These are phyloP conservation scores for Crocallis elinguaria DNA, from an alignment of 2,888 invertebrate genomes.

Conservation along the genomic window DNA sequence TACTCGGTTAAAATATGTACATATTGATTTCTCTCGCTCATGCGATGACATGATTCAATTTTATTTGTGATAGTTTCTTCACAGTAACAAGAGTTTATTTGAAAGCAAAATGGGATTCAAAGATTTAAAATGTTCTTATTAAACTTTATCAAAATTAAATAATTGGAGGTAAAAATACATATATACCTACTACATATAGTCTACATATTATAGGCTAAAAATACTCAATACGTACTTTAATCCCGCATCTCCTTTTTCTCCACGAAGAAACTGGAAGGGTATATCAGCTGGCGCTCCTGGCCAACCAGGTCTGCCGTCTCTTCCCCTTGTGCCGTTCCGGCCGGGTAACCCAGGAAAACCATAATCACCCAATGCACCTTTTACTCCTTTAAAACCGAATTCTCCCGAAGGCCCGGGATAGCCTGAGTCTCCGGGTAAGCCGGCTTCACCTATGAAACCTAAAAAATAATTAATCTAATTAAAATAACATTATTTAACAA, in stretches of 20 bases:
- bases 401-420: slow-evolving; percentile 56
- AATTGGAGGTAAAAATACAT: too few relatives aligned
- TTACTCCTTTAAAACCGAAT: slow-evolving; percentile 62
- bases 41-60: too few relatives aligned
- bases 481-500: too few relatives aligned
- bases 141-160: too few relatives aligned
- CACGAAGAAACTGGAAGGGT: slow-evolving; percentile 62
- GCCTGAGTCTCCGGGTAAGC: slow-evolving; percentile 71
- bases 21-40: too few relatives aligned
- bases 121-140: too few relatives aligned
- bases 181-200: too few relatives aligned
- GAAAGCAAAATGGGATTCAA: too few relatives aligned
- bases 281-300: slow-evolving; percentile 76
- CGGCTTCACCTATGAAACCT: slow-evolving; percentile 77
- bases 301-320: slow-evolving; percentile 79
- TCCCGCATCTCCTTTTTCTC: slow-evolving; percentile 80
- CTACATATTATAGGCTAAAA: too few relatives aligned
- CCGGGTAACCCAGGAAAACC: slow-evolving; percentile 80
- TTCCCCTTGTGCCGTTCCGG: slow-evolving; percentile 76
- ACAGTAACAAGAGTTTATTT: too few relatives aligned
- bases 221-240: slow-evolving; percentile 53
- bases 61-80: too few relatives aligned
- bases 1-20: too few relatives aligned
- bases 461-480: background rate
- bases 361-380: slow-evolving; percentile 70